Evolutionary conservation across 2,888 invertebrate genomes (phyloP).

Genomic region (Agonum fuliginosum): DNA sequence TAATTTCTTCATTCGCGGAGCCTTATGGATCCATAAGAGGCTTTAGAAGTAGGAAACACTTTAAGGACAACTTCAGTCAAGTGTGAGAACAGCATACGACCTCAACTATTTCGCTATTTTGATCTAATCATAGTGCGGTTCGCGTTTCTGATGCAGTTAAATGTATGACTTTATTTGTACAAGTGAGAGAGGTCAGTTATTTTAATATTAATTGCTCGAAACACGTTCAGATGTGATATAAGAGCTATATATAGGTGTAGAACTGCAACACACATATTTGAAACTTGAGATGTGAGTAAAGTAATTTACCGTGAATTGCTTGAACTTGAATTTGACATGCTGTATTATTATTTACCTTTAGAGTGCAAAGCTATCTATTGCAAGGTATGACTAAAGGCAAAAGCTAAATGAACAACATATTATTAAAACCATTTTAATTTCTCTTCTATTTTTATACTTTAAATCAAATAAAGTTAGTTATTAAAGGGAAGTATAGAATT

Average conservation of each 20-base stretch:
- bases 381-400: too few relatives aligned
- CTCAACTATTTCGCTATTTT: constrained; percentile 13
- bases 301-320: constrained; percentile 12
- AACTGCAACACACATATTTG: constrained; percentile 3
- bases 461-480: too few relatives aligned
- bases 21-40: constrained; percentile 24
- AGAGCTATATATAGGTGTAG: constrained; percentile 34
- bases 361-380: too few relatives aligned
- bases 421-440: too few relatives aligned
- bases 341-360: too few relatives aligned
- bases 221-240: constrained; percentile 16
- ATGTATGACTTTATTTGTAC: constrained; percentile 25
- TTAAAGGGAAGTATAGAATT: too few relatives aligned
- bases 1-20: constrained; percentile 19
- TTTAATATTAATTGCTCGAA: constrained; percentile 29
- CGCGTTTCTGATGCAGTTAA: not conserved
- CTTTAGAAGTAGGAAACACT: not conserved
- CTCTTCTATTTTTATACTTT: too few relatives aligned
- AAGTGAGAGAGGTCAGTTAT: constrained; percentile 17
- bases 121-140: not conserved
- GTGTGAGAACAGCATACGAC: constrained; percentile 21
- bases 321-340: constrained; percentile 23
- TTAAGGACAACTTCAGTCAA: not conserved
- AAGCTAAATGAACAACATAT: too few relatives aligned
- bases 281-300: constrained; percentile 22